Conservation (phyloP, 1,140 invertebrate genomes). For the Drosophila dunni region DNA sequence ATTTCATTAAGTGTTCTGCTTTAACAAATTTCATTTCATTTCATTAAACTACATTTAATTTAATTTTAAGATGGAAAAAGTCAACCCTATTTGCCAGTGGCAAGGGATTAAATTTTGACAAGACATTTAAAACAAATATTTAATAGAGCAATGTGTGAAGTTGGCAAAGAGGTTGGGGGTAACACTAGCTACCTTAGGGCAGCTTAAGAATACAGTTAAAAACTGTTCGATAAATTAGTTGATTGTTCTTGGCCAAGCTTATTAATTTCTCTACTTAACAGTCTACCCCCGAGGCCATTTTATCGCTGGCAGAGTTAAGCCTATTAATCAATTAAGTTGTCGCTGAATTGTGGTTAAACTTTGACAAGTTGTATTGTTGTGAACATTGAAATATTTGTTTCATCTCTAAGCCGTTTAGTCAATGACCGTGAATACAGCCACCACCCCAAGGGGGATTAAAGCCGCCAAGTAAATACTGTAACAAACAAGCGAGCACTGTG, state of each 20-base stretch:
- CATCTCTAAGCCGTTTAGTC: slow-evolving; percentile 3
- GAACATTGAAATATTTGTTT: neutral
- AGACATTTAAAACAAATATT: neutral
- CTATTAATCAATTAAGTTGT: slow-evolving; percentile 12
- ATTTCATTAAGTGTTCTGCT: slow-evolving; percentile 26
- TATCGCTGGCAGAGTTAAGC: neutral
- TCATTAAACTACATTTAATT: neutral
- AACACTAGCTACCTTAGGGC: no score
- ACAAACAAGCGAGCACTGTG: no score
- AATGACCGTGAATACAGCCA: neutral
- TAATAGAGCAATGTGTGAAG: neutral
- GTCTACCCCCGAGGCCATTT: neutral
- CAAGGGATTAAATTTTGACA: neutral
- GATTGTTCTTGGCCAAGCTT: no score
- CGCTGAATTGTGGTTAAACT: neutral
- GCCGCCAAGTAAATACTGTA: neutral
- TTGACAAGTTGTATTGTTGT: neutral
- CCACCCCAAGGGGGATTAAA: neutral
- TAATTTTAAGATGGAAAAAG: neutral
- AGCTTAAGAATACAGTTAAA: no score
- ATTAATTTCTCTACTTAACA: neutral
- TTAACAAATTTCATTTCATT: slow-evolving; percentile 40
- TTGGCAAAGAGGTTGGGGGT: no score
- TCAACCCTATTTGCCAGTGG: neutral
- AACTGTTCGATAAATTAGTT: no score